Evolutionary conservation across 2,797 vertebrate species (phyloP).

Genomic region (Sebastes cheni): DNA sequence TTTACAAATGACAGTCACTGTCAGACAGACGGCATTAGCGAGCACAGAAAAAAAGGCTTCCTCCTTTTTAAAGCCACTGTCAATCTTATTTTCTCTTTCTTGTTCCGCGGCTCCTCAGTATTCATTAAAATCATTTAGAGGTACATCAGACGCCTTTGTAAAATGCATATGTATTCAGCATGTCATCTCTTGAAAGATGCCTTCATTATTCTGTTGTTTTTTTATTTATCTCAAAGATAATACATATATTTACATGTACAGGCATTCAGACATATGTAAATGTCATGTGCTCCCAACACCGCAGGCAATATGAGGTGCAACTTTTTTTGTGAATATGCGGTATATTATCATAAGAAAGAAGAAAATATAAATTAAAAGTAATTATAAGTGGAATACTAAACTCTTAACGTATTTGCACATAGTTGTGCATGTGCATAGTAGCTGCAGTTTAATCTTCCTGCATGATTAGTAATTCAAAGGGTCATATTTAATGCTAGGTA

Average conservation of each 20-base stretch:
- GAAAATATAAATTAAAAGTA: slow-evolving; percentile 38
- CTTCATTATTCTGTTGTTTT: slow-evolving; percentile 73
- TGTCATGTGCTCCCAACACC: slow-evolving; percentile 43
- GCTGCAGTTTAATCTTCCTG: slow-evolving; percentile 60
- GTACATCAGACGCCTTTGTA: slow-evolving; percentile 78
- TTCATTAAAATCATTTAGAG: slow-evolving; percentile 85
- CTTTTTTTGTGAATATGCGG: slow-evolving; percentile 41
- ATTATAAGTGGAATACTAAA: slow-evolving; percentile 30
- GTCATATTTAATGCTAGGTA: slow-evolving; percentile 73
- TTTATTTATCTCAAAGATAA: slow-evolving; percentile 56
- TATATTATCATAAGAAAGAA: slow-evolving; percentile 22
- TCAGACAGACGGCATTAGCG: slow-evolving; percentile 77
- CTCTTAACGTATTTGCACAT: slow-evolving; percentile 51
- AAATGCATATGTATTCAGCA: slow-evolving; percentile 77
- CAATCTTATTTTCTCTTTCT: slow-evolving; percentile 80
- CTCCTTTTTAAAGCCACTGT: slow-evolving; percentile 80
- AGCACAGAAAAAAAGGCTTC: slow-evolving; percentile 70
- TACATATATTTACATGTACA: slow-evolving; percentile 43
- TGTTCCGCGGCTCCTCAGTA: slow-evolving; percentile 74
- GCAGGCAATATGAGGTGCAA: slow-evolving; percentile 1
- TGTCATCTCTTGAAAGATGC: slow-evolving; percentile 78
- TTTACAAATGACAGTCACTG: slow-evolving; percentile 84
- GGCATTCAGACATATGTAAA: slow-evolving; percentile 59
- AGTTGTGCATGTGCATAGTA: slow-evolving; percentile 49
- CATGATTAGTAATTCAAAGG: slow-evolving; percentile 72